Percentiles rank a stretch among this genome's conserved stretches.
These are phyloP conservation scores for Metalampra italica DNA, from an alignment of 2,888 invertebrate genomes.

Conservation along the genomic window DNA sequence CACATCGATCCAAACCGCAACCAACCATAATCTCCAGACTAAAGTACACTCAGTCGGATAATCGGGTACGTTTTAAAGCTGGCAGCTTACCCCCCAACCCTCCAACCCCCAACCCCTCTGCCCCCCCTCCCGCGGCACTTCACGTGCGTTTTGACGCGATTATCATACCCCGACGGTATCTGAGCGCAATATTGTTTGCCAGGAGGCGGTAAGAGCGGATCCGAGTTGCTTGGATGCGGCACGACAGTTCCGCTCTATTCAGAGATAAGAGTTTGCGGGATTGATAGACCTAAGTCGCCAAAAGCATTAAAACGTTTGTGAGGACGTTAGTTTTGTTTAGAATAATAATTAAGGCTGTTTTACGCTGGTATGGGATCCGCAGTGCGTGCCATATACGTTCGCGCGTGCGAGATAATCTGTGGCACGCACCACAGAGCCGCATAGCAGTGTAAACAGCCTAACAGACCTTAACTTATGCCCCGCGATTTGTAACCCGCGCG, in stretches of 20 bases:
- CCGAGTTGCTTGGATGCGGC: constrained; percentile 28
- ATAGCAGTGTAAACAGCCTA: no score
- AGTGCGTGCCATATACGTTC: no score
- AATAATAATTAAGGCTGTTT: no score
- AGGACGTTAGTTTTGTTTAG: no score
- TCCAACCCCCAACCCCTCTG: constrained; percentile 10
- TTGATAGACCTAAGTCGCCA: no score
- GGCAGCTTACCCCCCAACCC: constrained; percentile 53
- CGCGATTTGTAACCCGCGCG: no score
- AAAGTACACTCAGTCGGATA: constrained; percentile 66
- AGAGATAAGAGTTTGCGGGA: no score
- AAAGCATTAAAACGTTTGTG: no score
- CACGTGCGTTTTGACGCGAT: constrained; percentile 79
- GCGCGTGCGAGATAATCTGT: no score
- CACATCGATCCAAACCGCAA: background rate
- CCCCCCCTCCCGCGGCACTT: constrained; percentile 45
- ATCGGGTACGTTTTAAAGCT: constrained; percentile 74
- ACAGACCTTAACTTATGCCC: no score
- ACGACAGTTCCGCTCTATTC: background rate
- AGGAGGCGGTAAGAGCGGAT: constrained; percentile 16
- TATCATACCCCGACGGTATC: constrained; percentile 75
- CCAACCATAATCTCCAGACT: constrained; percentile 43
- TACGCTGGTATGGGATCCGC: no score
- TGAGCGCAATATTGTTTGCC: constrained; percentile 72
- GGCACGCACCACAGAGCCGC: no score